phyloP scores from a whole-genome alignment of 2,797 vertebrate species.

The Pangasius mekongensis region DNA sequence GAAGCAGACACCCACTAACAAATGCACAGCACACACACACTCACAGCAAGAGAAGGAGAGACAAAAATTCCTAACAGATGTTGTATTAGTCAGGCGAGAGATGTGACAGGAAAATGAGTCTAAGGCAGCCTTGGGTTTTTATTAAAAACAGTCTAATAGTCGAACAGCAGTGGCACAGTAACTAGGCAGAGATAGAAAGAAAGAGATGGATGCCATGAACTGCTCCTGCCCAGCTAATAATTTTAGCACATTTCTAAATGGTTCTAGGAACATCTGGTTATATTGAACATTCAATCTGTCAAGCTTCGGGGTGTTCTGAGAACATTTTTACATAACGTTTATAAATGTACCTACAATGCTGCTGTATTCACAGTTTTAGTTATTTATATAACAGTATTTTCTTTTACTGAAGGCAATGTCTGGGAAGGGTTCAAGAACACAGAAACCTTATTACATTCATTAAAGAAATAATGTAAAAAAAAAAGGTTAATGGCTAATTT shows the following conservation, averaged over 20 bases:
- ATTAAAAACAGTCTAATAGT: slow-evolving; percentile 15
- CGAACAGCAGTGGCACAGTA: neutral
- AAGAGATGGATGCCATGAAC: neutral
- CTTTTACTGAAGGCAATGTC: neutral
- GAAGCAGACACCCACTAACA: slow-evolving; percentile 27
- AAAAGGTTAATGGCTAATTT: too few species aligned
- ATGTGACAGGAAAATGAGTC: slow-evolving; percentile 31
- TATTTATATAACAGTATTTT: neutral
- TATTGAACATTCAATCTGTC: neutral
- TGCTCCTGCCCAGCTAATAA: neutral
- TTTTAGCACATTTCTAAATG: slow-evolving; percentile 9
- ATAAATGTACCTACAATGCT: neutral
- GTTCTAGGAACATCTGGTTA: slow-evolving; percentile 2
- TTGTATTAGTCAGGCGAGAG: slow-evolving; percentile 31
- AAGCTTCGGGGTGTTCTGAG: neutral
- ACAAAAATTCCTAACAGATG: slow-evolving; percentile 34
- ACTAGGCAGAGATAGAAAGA: neutral
- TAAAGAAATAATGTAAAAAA: neutral
- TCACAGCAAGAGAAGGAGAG: neutral
- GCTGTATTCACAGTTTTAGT: neutral
- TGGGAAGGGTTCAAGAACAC: neutral
- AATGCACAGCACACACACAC: neutral
- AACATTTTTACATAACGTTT: neutral
- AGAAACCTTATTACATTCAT: neutral
- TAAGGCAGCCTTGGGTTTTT: slow-evolving; percentile 22